A percentile compares a stretch with the other conserved stretches of the same genome.
These are phyloP conservation scores for Leptopilina syphax DNA, from an alignment of 2,888 invertebrate genomes.

Conservation along the genomic window DNA sequence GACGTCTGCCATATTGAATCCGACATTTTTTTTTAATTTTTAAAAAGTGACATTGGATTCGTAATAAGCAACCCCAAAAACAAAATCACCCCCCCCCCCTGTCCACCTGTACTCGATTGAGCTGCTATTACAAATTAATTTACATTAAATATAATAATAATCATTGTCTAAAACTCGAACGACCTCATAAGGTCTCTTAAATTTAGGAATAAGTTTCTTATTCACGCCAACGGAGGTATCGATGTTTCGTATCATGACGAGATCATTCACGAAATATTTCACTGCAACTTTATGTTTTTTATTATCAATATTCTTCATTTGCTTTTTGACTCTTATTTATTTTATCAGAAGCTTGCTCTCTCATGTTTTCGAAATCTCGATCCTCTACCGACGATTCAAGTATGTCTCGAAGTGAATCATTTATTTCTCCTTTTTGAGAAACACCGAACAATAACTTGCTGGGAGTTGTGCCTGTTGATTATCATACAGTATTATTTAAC, in stretches of 20 bases:
- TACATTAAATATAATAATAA: too few relatives aligned
- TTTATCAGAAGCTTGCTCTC: conserved; percentile 42
- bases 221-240: conserved; percentile 47
- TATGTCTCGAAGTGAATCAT: neutral
- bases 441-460: conserved; percentile 33
- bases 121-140: too few relatives aligned
- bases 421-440: conserved; percentile 6
- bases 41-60: too few relatives aligned
- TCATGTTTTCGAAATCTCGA: conserved; percentile 50
- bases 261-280: conserved; percentile 49
- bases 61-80: too few relatives aligned
- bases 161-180: neutral
- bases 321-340: conserved; percentile 57
- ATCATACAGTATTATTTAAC: conserved; percentile 51
- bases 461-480: conserved; percentile 24
- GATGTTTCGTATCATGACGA: conserved; percentile 50
- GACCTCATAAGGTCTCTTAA: neutral
- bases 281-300: conserved; percentile 55
- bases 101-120: too few relatives aligned
- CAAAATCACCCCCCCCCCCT: too few relatives aligned
- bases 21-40: too few relatives aligned
- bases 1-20: too few relatives aligned
- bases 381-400: neutral
- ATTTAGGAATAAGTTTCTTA: conserved; percentile 33
- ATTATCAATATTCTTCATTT: conserved; percentile 59